Percentiles rank a stretch among this genome's conserved stretches.
phyloP scores from a whole-genome alignment of 2,888 invertebrate species.

The Blastobasis lacticolella region DNA sequence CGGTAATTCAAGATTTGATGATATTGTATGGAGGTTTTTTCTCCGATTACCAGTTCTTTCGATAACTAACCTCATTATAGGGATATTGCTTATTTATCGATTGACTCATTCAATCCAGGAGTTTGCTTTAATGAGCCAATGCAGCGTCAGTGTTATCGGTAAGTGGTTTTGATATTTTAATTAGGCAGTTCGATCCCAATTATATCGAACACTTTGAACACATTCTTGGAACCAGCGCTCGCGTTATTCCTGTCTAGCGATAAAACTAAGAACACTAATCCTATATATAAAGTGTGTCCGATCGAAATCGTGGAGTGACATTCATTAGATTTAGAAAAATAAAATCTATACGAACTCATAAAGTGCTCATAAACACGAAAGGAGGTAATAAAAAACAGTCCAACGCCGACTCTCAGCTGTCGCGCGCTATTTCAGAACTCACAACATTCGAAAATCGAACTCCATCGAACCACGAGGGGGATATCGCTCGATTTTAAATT shows the following conservation, averaged over 20 bases:
- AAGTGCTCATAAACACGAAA: slow-evolving; percentile 70
- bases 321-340: slow-evolving; percentile 62
- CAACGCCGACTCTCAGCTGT: slow-evolving; percentile 70
- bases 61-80: slow-evolving; percentile 70
- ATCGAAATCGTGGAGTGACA: slow-evolving; percentile 52
- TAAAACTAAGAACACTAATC: slow-evolving; percentile 16
- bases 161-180: slow-evolving; percentile 12
- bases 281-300: slow-evolving; percentile 55
- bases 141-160: slow-evolving; percentile 16
- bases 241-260: neutral
- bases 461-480: slow-evolving; percentile 57
- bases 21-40: slow-evolving; percentile 55
- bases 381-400: slow-evolving; percentile 68
- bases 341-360: slow-evolving; percentile 70
- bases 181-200: slow-evolving; percentile 14
- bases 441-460: slow-evolving; percentile 65
- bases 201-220: slow-evolving; percentile 30
- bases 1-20: slow-evolving; percentile 46
- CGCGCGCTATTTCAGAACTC: slow-evolving; percentile 68
- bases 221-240: slow-evolving; percentile 15
- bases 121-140: slow-evolving; percentile 24
- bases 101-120: slow-evolving; percentile 30
- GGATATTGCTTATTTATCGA: slow-evolving; percentile 69
- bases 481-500: slow-evolving; percentile 54
- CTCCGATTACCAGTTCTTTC: slow-evolving; percentile 71